A percentile compares a stretch with the other conserved stretches of the same genome.
These are phyloP conservation scores for Onthophagus sagittarius DNA, from an alignment of 2,888 invertebrate genomes.

Conservation along the genomic window DNA sequence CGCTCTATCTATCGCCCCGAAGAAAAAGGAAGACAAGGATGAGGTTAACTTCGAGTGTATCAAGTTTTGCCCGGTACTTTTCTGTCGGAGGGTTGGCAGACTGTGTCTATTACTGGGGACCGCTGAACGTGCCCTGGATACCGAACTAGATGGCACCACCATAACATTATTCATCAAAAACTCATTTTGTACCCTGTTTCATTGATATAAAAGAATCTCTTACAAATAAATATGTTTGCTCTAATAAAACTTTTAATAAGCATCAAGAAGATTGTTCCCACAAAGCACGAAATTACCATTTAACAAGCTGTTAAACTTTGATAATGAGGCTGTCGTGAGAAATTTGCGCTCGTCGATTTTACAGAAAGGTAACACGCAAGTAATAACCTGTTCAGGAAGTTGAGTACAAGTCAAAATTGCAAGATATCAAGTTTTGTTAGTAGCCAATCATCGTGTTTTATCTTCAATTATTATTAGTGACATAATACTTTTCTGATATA, in stretches of 20 bases:
- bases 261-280: neutral
- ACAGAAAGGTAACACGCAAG: neutral
- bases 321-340: neutral
- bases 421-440: neutral
- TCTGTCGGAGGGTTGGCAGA: slow-evolving; percentile 42
- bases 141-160: slow-evolving; percentile 37
- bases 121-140: slow-evolving; percentile 47
- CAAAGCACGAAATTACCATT: neutral
- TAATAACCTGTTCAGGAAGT: neutral
- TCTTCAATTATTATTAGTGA: neutral
- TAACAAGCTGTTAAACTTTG: neutral
- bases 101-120: slow-evolving; percentile 47
- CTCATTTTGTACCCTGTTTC: slow-evolving; percentile 48
- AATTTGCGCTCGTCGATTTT: neutral
- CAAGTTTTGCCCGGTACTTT: slow-evolving; percentile 34
- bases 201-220: slow-evolving; percentile 22
- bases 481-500: no score
- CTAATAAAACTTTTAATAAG: neutral
- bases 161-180: slow-evolving; percentile 50
- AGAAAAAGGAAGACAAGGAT: neutral
- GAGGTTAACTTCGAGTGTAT: slow-evolving; percentile 13
- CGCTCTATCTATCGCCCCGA: slow-evolving; percentile 13
- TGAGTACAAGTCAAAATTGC: neutral
- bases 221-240: no score
- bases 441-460: neutral